phyloP scores from a whole-genome alignment of 2,113 vertebrate genomes.

The Paedocypris sp. region DNA sequence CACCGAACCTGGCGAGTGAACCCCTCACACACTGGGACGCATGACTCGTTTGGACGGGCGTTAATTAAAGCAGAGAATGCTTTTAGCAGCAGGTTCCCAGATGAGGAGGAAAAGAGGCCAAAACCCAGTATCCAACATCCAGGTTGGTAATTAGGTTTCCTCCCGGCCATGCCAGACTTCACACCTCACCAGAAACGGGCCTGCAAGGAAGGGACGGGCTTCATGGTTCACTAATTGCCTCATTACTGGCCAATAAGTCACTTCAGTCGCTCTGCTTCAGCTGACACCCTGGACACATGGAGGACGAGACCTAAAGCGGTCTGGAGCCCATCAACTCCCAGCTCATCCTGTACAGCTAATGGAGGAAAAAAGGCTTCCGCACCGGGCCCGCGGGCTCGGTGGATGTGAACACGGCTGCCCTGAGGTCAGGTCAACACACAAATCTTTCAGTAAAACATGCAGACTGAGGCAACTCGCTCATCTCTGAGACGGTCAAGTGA shows the following conservation, averaged over 20 bases:
- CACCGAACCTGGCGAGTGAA: conserved; percentile 22
- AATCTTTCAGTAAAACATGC: neutral
- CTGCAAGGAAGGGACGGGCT: conserved; percentile 28
- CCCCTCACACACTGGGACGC: conserved; percentile 37
- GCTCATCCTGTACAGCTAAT: conserved; percentile 35
- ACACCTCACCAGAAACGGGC: conserved; percentile 52
- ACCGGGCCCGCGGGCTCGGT: conserved; percentile 2
- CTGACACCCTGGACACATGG: conserved; percentile 59
- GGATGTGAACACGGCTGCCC: conserved; percentile 5
- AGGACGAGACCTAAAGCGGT: conserved; percentile 35
- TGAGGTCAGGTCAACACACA: neutral
- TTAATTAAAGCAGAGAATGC: conserved; percentile 64
- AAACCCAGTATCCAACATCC: conserved; percentile 55
- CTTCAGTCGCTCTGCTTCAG: conserved; percentile 45
- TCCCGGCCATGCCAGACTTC: conserved; percentile 53
- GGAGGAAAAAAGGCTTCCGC: conserved; percentile 43
- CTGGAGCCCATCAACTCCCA: conserved; percentile 6
- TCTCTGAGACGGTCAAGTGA: neutral
- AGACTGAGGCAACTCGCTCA: neutral
- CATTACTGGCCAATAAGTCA: conserved; percentile 64
- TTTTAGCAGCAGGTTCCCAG: conserved; percentile 66
- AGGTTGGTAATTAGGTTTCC: conserved; percentile 64
- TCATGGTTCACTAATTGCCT: conserved; percentile 58
- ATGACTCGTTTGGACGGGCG: conserved; percentile 53
- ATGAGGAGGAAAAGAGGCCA: conserved; percentile 66